Evolutionary conservation across 2,888 invertebrate genomes (phyloP).

Genomic region (Drosophila borealis): DNA sequence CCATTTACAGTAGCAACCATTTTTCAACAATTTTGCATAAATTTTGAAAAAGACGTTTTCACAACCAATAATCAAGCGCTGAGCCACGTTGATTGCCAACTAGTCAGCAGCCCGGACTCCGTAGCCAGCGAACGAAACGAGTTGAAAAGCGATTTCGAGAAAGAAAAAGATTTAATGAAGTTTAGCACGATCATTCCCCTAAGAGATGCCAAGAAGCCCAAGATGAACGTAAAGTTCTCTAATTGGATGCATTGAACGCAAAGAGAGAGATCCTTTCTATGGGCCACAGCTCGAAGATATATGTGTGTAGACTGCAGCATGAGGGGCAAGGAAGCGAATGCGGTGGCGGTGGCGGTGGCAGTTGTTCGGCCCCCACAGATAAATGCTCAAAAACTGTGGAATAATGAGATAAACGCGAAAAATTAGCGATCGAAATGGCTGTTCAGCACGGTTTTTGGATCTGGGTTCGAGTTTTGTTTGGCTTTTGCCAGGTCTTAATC

Average conservation of each 20-base stretch:
- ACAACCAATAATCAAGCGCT: conserved; percentile 73
- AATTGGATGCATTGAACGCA: conserved; percentile 71
- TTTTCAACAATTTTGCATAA: conserved; percentile 77
- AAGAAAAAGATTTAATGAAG: conserved; percentile 77
- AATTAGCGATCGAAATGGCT: conserved; percentile 79
- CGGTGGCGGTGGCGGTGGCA: neutral
- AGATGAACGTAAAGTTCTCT: conserved; percentile 53
- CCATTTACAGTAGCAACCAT: conserved; percentile 75
- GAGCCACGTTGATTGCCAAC: conserved; percentile 58
- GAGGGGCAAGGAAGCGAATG: neutral
- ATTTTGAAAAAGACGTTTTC: conserved; percentile 72
- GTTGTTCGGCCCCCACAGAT: conserved; percentile 63
- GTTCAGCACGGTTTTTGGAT: conserved; percentile 34
- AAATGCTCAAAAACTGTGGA: conserved; percentile 77
- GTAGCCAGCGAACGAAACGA: conserved; percentile 30
- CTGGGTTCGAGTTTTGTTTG: conserved; percentile 27
- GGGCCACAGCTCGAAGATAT: neutral
- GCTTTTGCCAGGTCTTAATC: conserved; percentile 59
- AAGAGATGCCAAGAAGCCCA: conserved; percentile 44
- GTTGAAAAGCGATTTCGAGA: conserved; percentile 49
- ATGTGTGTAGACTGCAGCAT: neutral
- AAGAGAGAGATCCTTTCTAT: conserved; percentile 47
- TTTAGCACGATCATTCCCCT: conserved; percentile 77
- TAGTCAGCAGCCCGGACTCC: conserved; percentile 10
- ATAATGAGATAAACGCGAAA: conserved; percentile 84